Evolutionary conservation across 1,140 invertebrate species (phyloP), one percentile per base, ranked within the genome.

Genomic region (Amphibalanus amphitrite): DNA sequence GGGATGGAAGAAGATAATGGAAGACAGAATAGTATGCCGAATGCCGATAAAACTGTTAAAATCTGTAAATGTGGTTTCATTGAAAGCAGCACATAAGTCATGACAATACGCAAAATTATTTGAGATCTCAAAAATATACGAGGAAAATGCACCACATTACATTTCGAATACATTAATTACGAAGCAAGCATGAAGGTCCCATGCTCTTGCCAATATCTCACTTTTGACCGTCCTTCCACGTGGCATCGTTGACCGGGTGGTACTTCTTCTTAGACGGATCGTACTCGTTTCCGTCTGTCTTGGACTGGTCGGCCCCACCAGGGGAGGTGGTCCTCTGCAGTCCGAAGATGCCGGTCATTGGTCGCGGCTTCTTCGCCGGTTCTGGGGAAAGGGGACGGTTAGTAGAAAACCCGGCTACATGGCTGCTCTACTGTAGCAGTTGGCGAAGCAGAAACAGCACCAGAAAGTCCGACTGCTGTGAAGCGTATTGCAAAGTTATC

Each of bases 201-300:
- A n/a, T n/a, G n/a, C n/a, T n/a, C n/a, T 64, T 69, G 29, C 26
- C 28, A 71, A 23, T 71, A 47, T 26, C 80, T 80, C 82, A 90
- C 88, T 85, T 87, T 78, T 94, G 86, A 10, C 84, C 85, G 67
- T 83, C 80, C 76, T 86, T 85, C 95, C 95, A 98, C 75, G 84
- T 88, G 0, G 94, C 94, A 84, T 95, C 86, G 25, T 91, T 82
- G n/a, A 97, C 85, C 1, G 95, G 93, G 82, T 97, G 85, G 81
- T 98, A 97, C 29, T 88, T 88, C 3, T 81, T 76, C 75, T 86
- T 86, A 13, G 83, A 82, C 1, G 95, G 95, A 81, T 93, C 85
- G 79, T 94, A 97, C 47, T 84, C 81, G 17, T 67, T 67, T 0
- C 28, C 65, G 26, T 67, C 72, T 71, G 30, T 76, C 75, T 67